A percentile compares a stretch with the other conserved stretches of the same genome.
These are phyloP conservation scores for Papilio xuthus DNA, from an alignment of 1,140 invertebrate genomes.

Conservation along the genomic window DNA sequence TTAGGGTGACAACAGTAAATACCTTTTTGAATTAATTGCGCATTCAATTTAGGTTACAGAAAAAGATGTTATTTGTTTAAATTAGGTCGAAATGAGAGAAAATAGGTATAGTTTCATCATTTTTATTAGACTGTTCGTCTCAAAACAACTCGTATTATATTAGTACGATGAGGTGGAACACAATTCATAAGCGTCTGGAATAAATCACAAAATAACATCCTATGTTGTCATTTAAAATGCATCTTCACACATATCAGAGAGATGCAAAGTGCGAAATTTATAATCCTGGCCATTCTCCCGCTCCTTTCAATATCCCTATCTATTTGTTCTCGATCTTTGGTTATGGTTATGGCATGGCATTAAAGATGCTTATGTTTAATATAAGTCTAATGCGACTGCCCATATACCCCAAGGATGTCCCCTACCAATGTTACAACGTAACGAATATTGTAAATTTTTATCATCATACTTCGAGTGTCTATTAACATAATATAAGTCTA, in stretches of 20 bases:
- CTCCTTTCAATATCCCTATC: not conserved
- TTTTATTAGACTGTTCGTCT: no score
- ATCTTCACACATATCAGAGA: not conserved
- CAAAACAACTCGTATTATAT: no score
- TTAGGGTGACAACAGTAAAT: conserved; percentile 11
- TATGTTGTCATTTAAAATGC: no score
- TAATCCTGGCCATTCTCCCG: not conserved
- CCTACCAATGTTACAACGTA: not conserved
- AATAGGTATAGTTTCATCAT: not conserved
- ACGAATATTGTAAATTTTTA: conserved; percentile 26
- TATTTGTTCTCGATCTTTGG: not conserved
- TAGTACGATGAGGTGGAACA: no score
- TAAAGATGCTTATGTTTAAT: not conserved
- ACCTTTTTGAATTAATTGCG: conserved; percentile 26
- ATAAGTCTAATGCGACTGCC: not conserved
- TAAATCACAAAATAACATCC: no score
- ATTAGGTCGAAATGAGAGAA: not conserved
- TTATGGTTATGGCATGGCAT: not conserved
- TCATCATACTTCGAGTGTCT: not conserved
- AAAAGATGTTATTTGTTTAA: not conserved
- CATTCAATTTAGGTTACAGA: not conserved
- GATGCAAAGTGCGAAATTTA: not conserved
- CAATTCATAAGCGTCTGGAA: no score
- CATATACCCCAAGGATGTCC: not conserved
- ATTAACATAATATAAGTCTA: conserved; percentile 24